Base-by-base conservation (phyloP, 2,113 vertebrate genomes). In the Natator depressus region DNA sequence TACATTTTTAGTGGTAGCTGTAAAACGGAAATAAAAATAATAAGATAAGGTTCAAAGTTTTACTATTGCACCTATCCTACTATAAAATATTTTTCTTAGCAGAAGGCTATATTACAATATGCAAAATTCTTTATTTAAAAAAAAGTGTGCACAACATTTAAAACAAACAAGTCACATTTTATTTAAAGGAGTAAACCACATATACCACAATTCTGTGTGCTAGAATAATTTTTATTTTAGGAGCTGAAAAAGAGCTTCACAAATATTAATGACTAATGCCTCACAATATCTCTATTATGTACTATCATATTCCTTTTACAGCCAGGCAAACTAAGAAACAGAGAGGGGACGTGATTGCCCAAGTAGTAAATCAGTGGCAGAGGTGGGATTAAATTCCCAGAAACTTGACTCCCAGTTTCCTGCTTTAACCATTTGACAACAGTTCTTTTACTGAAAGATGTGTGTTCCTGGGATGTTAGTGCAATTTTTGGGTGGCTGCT, bases 121-220 rank as follows among this genome's bases (percentile, higher is more conserved):
- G 31, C 35, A 1, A 31, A 2, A 1, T 13, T 35, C 42, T 51
- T 38, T 17, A 50, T 72, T 84, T 89, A 24, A 75, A 82, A 90
- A 83, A 2, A 0, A 0, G 9, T 12, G 46, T 17, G 69, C 0
- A 79, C 0, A 2, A 75, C 42, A 75, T 24, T 75, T 12, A 22
- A 42, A 75, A 42, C 65, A 42, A 25, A 72, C n/a, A 72, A 35
- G 62, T 42, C 5, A 42, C 38, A 75, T 25, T 24, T 25, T 24
- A 75, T 24, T 75, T 35, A 42, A 38, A 42, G 35, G 10, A 75
- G 20, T 75, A 38, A 42, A 24, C 22, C 38, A 75, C 1, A 3
- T 75, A 46, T 75, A 22, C 38, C 22, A 42, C 22, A 25, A 46
- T 42, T 38, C 20, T 75, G 22, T 75, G 19, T 1, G 3, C 35